phyloP scores from a whole-genome alignment of 2,113 vertebrate species.

The Pipra filicauda region DNA sequence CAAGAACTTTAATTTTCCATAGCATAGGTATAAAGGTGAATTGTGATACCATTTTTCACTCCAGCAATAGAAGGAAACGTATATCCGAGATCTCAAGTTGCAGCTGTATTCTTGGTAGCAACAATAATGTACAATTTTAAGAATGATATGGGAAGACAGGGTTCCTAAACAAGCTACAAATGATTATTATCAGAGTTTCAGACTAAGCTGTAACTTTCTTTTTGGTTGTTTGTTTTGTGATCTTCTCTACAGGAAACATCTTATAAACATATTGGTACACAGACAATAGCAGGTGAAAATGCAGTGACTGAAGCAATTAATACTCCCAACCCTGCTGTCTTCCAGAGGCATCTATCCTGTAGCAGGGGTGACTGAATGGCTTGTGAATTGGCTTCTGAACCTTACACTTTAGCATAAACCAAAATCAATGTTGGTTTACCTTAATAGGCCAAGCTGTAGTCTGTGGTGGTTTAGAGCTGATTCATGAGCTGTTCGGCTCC shows the following conservation, averaged over 20 bases:
- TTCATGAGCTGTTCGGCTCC: background rate
- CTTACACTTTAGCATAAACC: slow-evolving; percentile 13
- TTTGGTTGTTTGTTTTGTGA: background rate
- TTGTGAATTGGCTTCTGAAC: background rate
- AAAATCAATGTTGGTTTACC: slow-evolving; percentile 55
- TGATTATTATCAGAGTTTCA: background rate
- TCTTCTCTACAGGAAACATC: background rate
- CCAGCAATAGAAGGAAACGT: background rate
- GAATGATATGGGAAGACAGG: background rate
- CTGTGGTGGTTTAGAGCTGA: slow-evolving; percentile 10
- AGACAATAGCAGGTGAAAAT: background rate
- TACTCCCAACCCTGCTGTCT: background rate
- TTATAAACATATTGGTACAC: background rate
- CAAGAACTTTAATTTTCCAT: background rate
- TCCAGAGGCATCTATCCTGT: background rate
- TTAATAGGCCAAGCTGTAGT: background rate
- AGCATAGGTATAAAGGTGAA: background rate
- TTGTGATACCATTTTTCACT: background rate
- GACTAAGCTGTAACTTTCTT: background rate
- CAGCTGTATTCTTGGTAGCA: background rate
- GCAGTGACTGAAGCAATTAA: background rate
- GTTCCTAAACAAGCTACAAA: background rate
- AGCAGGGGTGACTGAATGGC: background rate
- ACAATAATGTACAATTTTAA: background rate
- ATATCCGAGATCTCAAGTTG: background rate